phyloP scores from a whole-genome alignment of 2,797 vertebrate genomes.

The Corythornis leucogaster region DNA sequence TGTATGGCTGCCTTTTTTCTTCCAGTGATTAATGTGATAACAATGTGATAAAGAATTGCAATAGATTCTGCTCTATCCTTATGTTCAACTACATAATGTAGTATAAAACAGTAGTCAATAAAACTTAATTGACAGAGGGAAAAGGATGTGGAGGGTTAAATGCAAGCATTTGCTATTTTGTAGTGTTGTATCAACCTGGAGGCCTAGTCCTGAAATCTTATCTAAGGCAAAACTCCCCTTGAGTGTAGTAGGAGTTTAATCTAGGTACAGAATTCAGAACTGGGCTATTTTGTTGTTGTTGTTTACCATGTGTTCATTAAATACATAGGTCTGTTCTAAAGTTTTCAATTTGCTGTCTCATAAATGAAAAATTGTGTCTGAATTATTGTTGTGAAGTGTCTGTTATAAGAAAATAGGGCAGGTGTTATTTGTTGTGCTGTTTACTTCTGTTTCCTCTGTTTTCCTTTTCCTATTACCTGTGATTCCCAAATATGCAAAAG shows the following conservation, averaged over 20 bases:
- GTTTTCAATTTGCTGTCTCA: conserved; percentile 39
- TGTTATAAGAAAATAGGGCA: background rate
- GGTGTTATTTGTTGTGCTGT: conserved; percentile 22
- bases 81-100: conserved; percentile 3
- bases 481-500: background rate
- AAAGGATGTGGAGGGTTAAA: conserved; percentile 47
- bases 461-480: background rate
- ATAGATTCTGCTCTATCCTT: conserved; percentile 17
- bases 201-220: conserved; percentile 70
- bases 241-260: conserved; percentile 43
- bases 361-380: conserved; percentile 1
- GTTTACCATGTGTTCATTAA: conserved; percentile 41
- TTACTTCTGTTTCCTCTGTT: conserved; percentile 26
- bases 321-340: conserved; percentile 26
- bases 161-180: conserved; percentile 26
- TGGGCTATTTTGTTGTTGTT: conserved; percentile 41
- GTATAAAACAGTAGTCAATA: background rate
- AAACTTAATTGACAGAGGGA: conserved; percentile 13
- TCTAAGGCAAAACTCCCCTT: conserved; percentile 48
- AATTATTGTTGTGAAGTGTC: conserved; percentile 6
- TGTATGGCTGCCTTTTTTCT: background rate
- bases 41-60: background rate
- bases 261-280: conserved; percentile 67
- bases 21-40: background rate
- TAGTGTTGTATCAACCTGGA: conserved; percentile 4